Conservation (phyloP, 2,888 invertebrate genomes). For the Autographa pulchrina region DNA sequence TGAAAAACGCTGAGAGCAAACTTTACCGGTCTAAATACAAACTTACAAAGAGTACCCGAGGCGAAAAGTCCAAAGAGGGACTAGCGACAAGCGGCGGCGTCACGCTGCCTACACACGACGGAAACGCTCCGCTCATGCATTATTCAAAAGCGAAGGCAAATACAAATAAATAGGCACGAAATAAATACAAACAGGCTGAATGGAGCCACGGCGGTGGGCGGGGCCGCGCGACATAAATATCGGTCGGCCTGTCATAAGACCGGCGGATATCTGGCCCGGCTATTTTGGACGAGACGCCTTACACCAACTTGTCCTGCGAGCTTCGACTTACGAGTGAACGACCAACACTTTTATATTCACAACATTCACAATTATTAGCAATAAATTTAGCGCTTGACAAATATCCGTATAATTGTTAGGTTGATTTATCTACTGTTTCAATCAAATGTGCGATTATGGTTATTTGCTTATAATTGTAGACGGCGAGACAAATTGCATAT, state of each 20-base stretch:
- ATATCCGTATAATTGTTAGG: constrained; percentile 53
- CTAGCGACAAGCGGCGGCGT: constrained; percentile 79
- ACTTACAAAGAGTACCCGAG: constrained; percentile 54
- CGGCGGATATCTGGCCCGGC: constrained; percentile 82
- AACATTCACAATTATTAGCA: constrained; percentile 51
- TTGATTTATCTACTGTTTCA: constrained; percentile 59
- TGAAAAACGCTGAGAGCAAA: constrained; percentile 64
- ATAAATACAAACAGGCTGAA: constrained; percentile 89
- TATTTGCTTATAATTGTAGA: constrained; percentile 46
- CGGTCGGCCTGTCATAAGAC: constrained; percentile 85
- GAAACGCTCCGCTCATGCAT: constrained; percentile 88
- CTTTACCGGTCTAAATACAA: constrained; percentile 38
- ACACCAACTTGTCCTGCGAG: constrained; percentile 55
- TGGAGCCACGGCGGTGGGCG: constrained; percentile 87
- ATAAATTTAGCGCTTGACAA: constrained; percentile 60
- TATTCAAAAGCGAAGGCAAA: constrained; percentile 88
- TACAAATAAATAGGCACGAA: constrained; percentile 89
- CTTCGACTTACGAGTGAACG: constrained; percentile 29
- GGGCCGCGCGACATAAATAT: constrained; percentile 88
- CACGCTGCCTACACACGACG: constrained; percentile 89
- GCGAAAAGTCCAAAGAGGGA: constrained; percentile 71
- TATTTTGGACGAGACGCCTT: constrained; percentile 81
- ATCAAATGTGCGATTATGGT: constrained; percentile 57
- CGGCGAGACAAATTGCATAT: constrained; percentile 44
- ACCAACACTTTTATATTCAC: constrained; percentile 51